These are phyloP conservation scores for Platanista minor DNA, from an alignment of 2,113 vertebrate genomes.

Conservation along the genomic window DNA sequence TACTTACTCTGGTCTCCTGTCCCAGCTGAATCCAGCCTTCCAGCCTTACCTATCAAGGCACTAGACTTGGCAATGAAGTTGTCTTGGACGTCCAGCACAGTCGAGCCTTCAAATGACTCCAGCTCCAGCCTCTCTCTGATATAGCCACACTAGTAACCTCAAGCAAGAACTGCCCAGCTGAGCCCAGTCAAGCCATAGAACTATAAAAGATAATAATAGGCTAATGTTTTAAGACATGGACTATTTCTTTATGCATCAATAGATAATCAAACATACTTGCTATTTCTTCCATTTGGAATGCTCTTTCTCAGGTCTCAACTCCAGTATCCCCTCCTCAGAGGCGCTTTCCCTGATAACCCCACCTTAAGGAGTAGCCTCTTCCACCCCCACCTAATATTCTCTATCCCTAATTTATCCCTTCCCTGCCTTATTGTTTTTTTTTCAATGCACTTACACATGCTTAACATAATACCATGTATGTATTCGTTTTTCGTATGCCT, in stretches of 20 bases:
- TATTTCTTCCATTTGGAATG: neutral
- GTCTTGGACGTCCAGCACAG: neutral
- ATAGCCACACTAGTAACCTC: neutral
- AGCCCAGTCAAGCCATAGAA: neutral
- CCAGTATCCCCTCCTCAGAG: neutral
- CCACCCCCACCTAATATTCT: neutral
- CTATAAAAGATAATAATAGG: neutral
- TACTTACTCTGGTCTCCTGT: neutral
- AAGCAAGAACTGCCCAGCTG: neutral
- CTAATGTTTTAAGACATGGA: neutral
- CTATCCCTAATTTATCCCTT: neutral
- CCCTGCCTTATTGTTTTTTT: neutral
- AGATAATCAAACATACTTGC: neutral
- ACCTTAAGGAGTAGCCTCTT: neutral
- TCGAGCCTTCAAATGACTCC: neutral
- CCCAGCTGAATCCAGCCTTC: neutral
- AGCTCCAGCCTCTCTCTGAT: neutral
- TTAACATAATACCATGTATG: neutral
- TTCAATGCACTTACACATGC: neutral
- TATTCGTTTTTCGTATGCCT: neutral
- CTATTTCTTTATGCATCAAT: neutral
- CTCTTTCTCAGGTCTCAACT: neutral
- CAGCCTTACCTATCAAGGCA: neutral
- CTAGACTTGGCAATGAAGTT: neutral
- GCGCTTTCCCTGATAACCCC: neutral